phyloP scores from a whole-genome alignment of 2,888 invertebrate genomes.

The Norana najaformis region DNA sequence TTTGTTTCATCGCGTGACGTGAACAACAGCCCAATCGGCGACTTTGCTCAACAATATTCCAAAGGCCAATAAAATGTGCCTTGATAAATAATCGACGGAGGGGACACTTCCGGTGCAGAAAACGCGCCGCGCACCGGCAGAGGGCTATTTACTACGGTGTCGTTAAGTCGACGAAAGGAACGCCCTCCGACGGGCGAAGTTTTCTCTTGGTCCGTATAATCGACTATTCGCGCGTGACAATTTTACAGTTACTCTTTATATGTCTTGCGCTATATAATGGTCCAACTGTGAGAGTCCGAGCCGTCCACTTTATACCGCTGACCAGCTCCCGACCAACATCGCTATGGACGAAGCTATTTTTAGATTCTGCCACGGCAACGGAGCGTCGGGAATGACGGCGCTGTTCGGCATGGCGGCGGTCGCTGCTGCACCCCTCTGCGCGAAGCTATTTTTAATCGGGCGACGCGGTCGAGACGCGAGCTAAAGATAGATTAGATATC shows the following conservation, averaged over 20 bases:
- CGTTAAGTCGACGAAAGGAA: background rate
- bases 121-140: background rate
- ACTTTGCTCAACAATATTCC: background rate
- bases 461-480: background rate
- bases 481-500: background rate
- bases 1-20: background rate
- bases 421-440: background rate
- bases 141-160: constrained; percentile 5
- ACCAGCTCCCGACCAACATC: background rate
- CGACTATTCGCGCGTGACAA: background rate
- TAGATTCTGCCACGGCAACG: background rate
- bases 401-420: background rate
- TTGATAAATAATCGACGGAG: constrained; percentile 10
- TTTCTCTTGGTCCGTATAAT: background rate
- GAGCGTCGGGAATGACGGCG: background rate
- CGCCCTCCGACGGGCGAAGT: background rate
- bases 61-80: background rate
- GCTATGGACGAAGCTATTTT: background rate
- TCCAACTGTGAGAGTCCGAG: background rate
- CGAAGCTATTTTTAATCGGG: background rate
- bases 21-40: background rate
- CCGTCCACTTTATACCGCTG: background rate
- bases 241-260: background rate
- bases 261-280: background rate
- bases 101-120: background rate